A percentile compares a stretch with the other conserved stretches of the same genome.
Evolutionary conservation across 2,113 vertebrate species (phyloP).

Genomic region (Mesembrinibis cayennensis): DNA sequence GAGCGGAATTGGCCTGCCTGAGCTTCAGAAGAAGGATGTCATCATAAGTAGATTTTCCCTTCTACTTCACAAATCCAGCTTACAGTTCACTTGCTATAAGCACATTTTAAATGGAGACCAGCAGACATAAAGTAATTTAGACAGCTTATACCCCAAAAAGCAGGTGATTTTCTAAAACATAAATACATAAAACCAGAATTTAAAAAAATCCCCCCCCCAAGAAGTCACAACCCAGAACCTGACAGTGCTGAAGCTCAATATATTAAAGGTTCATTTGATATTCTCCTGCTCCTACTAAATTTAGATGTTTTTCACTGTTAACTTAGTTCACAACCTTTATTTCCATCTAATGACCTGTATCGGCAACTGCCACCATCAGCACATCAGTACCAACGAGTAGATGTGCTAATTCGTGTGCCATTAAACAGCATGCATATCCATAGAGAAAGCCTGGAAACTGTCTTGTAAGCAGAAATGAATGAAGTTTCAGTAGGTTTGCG

Average conservation of each 20-base stretch:
- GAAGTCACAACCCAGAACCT: not conserved
- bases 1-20: not conserved
- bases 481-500: not conserved
- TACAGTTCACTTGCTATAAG: not conserved
- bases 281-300: not conserved
- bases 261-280: not conserved
- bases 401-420: not conserved
- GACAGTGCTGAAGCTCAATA: not conserved
- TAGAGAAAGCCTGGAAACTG: not conserved
- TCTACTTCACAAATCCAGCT: slow-evolving; percentile 2
- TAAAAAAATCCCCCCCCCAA: rapidly evolving
- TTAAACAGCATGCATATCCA: slow-evolving; percentile 7
- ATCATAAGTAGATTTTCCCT: not conserved
- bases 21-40: not conserved
- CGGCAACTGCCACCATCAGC: not conserved
- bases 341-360: slow-evolving; percentile 11
- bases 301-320: not conserved
- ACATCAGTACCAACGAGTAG: not conserved
- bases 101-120: not conserved
- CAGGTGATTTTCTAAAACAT: not conserved
- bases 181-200: not conserved
- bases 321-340: not conserved
- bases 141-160: not conserved
- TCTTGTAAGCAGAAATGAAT: not conserved
- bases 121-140: not conserved